Evolutionary conservation across 2,888 invertebrate species (phyloP), one percentile per base, ranked within the genome.

Genomic region (Acrobasis suavella): DNA sequence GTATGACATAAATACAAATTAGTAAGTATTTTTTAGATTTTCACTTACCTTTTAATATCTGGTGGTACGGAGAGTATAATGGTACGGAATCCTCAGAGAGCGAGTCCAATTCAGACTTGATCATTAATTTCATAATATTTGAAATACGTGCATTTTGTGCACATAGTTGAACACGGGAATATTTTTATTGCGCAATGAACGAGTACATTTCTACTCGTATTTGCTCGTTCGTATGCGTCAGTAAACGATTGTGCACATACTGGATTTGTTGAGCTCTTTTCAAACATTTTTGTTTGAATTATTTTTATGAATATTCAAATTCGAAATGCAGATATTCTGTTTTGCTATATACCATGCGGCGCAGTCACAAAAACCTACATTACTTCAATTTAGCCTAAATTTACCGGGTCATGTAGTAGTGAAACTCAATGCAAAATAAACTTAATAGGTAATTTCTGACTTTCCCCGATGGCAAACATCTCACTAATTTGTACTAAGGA

Each of bases 101-200:
- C 9, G 9, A 39, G 9, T 10, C 10, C 10, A 39, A 39, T 39
- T 39, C 42, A 42, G 12, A 12, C 14, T n/a, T 5, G 46, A 5
- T 12, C n/a, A n/a, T 14, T 46, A 14, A 50, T 65, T 67, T 63
- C 59, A 63, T 64, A 58, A 59, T 65, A 60, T 60, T 64, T 63
- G 61, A 38, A 62, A 61, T 65, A 62, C 61, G 65, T 62, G 64
- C 65, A 63, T 64, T 62, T 54, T 46, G 10, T 22, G 54, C 42
- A 54, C 16, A 54, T 54, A 52, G 16, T 32, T 22, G 7, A 32
- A 32, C 32, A 32, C 0, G n/a, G 8, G 52, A 42, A 46, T 12
- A 38, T 22, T 46, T 61, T 61, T 51, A 22, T 42, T 42, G 51
- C 14, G 38, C 16, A 50, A 49, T 61, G 37, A 2, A 22, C 22